These are phyloP conservation scores for Heteronetta atricapilla DNA, from an alignment of 2,113 vertebrate genomes.

Conservation along the genomic window DNA sequence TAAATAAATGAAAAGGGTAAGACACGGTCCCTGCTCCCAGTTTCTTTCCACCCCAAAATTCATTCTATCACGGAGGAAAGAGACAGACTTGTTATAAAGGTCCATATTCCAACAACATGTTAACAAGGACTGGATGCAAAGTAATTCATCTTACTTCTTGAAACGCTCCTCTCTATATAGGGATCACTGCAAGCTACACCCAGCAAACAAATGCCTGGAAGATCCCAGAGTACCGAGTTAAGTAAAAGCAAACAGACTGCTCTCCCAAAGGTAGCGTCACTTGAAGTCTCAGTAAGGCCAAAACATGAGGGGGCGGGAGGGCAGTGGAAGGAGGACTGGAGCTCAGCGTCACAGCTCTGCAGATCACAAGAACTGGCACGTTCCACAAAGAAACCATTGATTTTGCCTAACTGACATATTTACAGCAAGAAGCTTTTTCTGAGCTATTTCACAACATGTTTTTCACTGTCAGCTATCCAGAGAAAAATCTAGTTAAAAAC, in stretches of 20 bases:
- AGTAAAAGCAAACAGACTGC: conserved; percentile 34
- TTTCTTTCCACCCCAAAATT: not conserved
- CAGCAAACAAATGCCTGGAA: conserved; percentile 40
- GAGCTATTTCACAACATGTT: conserved; percentile 61
- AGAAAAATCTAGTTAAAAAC: conserved; percentile 17
- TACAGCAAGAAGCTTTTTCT: conserved; percentile 20
- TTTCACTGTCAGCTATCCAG: conserved; percentile 38
- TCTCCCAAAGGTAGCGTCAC: conserved; percentile 53
- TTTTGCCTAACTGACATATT: conserved; percentile 33
- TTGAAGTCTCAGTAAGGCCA: conserved; percentile 34
- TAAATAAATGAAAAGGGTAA: not conserved
- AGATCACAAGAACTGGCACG: conserved; percentile 50
- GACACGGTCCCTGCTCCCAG: not conserved
- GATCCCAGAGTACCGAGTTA: conserved; percentile 3
- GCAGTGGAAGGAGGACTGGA: not conserved
- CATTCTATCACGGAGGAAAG: not conserved
- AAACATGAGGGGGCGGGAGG: conserved; percentile 37
- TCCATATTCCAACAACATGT: not conserved
- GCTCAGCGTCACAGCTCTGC: conserved; percentile 19
- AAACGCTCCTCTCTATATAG: not conserved
- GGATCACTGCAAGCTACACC: conserved; percentile 27
- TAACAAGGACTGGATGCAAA: not conserved
- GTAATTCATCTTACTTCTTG: conserved; percentile 34
- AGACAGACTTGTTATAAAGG: not conserved
- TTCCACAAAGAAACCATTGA: conserved; percentile 62